Evolutionary conservation across 2,888 invertebrate species (phyloP), one percentile per base, ranked within the genome.

Genomic region (Caenorhabditis doughertyi): DNA sequence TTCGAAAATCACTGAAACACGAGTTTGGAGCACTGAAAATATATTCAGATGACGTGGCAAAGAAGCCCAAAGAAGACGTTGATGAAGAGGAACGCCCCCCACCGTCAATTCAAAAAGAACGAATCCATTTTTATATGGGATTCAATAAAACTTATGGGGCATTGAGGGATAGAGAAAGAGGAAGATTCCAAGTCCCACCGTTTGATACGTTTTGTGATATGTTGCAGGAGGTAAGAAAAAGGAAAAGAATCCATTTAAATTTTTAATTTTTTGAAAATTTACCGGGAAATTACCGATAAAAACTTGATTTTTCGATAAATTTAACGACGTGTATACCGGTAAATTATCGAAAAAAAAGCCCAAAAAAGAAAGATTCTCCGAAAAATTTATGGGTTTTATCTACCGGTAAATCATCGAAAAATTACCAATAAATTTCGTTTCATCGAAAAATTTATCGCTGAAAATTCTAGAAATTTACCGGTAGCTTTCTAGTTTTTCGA

Each of bases 1-100:
- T 97, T 76, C 95, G 95, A 90, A 95, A 96, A 87, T 79, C 83
- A 3, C 16, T 83, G 44, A 81, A 67, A 35, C 35, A 44, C 9
- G 76, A 76, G 51, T 71, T 60, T 18, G 47, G n/a, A 8, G 58
- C 23, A 0, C 47, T 80, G 44, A 73, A 73, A 42, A 68, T 80
- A 4, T 71, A 62, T 55, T 42, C 79, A 7, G 79, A 65, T 13
- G 56, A 65, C n/a, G n/a, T n/a, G 23, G 3, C 32, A 2, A n/a
- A 55, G 0, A n/a, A 67, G 7, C 3, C 4, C 9, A 16, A 39
- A 13, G 39, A 21, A 1, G 25, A 29, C 0, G 67, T 60, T 5
- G 49, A 64, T 0, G 73, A 79, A 5, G 25, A 58, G 35, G 21
- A 27, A 3, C 23, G 39, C 3, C 84, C 84, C 2, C 29, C 72